Conservation (phyloP, 2,113 vertebrate genomes). For the Erythrolamprus reginae region DNA sequence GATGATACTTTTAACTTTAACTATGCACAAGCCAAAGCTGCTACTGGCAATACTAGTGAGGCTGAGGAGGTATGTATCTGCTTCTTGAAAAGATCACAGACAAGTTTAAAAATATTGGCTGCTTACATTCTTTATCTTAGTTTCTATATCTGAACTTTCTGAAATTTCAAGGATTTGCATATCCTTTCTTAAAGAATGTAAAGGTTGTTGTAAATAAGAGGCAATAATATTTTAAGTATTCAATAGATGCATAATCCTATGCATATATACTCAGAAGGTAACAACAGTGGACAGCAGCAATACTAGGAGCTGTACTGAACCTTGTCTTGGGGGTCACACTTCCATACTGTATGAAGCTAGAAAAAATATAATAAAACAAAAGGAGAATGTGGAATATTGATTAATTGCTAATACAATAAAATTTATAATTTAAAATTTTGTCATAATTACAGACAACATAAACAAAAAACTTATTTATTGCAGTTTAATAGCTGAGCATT, state of each 20-base stretch:
- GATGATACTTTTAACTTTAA: slow-evolving; percentile 97
- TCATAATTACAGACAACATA: neutral
- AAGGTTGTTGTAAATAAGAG: neutral
- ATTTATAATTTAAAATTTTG: neutral
- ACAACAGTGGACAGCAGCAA: neutral
- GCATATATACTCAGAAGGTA: neutral
- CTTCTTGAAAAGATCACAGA: slow-evolving; percentile 28
- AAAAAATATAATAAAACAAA: neutral
- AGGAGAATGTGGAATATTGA: neutral
- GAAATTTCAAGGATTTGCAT: neutral
- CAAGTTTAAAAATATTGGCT: slow-evolving; percentile 13
- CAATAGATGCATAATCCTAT: neutral
- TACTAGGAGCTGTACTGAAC: neutral
- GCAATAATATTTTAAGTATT: neutral
- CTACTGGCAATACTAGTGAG: slow-evolving; percentile 86
- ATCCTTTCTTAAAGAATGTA: neutral
- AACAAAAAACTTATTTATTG: neutral
- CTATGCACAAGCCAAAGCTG: slow-evolving; percentile 95
- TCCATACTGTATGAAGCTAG: neutral
- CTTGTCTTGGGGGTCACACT: neutral
- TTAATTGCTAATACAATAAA: neutral
- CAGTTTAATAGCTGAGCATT: neutral
- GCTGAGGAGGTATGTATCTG: slow-evolving; percentile 85
- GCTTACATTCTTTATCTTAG: neutral
- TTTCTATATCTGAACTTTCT: neutral